A percentile compares a stretch with the other conserved stretches of the same genome.
These are phyloP conservation scores for Passer domesticus DNA, from an alignment of 2,113 vertebrate genomes.

Conservation along the genomic window DNA sequence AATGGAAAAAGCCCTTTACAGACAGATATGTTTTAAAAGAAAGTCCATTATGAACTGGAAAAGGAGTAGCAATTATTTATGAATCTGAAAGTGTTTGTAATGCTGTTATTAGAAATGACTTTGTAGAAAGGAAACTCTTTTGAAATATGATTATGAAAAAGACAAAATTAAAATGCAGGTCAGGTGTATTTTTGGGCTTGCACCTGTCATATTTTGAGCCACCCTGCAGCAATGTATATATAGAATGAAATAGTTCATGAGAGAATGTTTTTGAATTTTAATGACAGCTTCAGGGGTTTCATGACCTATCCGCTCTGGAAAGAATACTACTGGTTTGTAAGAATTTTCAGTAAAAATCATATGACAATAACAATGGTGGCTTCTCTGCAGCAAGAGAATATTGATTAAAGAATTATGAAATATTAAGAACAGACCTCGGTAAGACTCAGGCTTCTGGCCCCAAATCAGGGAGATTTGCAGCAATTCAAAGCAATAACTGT, in stretches of 20 bases:
- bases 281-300: slow-evolving; percentile 43
- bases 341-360: not conserved
- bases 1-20: not conserved
- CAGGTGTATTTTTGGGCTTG: slow-evolving; percentile 26
- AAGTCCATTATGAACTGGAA: not conserved
- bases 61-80: not conserved
- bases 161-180: slow-evolving; percentile 20
- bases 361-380: not conserved
- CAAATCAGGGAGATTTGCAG: not conserved
- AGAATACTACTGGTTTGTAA: not conserved
- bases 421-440: not conserved
- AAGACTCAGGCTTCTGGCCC: not conserved
- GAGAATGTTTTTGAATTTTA: slow-evolving; percentile 57
- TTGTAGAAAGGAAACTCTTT: not conserved
- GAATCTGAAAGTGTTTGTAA: not conserved
- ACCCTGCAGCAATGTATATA: slow-evolving; percentile 22
- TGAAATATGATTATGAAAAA: not conserved
- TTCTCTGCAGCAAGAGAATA: not conserved
- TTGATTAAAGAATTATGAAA: not conserved
- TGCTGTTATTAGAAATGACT: not conserved
- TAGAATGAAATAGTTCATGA: not conserved
- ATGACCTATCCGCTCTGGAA: slow-evolving; percentile 35
- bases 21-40: not conserved
- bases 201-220: slow-evolving; percentile 36
- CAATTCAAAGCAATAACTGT: not conserved